Evolutionary conservation across 2,888 invertebrate species (phyloP).

Genomic region (Ophonus ardosiacus): DNA sequence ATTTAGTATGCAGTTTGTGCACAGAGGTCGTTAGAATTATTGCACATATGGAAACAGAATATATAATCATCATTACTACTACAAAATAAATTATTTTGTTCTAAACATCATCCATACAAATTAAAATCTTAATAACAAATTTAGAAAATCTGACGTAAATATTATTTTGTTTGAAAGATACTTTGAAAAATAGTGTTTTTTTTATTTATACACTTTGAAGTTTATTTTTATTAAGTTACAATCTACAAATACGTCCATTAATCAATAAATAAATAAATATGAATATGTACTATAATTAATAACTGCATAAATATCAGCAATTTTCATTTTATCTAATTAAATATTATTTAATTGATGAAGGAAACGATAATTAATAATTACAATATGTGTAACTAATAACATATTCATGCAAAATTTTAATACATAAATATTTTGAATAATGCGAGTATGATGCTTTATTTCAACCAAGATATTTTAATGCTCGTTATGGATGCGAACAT

Average conservation of each 20-base stretch:
- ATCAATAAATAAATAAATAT: not conserved
- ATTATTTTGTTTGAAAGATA: too few species aligned
- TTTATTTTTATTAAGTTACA: not conserved
- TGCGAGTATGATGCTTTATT: not conserved
- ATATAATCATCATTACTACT: too few species aligned
- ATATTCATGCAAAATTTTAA: not conserved
- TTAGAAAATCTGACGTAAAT: too few species aligned
- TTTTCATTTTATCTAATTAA: not conserved
- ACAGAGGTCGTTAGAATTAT: too few species aligned
- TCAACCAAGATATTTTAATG: too few species aligned
- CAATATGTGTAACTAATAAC: not conserved
- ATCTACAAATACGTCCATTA: not conserved
- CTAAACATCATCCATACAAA: too few species aligned
- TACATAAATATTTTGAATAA: not conserved
- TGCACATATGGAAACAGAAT: too few species aligned
- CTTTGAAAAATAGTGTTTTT: too few species aligned
- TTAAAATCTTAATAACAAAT: too few species aligned
- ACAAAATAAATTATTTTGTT: too few species aligned
- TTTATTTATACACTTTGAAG: not conserved
- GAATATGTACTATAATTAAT: not conserved
- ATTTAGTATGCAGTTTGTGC: too few species aligned
- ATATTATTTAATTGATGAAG: not conserved
- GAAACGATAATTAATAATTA: not conserved
- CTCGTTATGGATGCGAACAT: too few species aligned
- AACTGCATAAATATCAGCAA: not conserved